phyloP scores from a whole-genome alignment of 1,140 invertebrate genomes.

The Cotesia chilonis region DNA sequence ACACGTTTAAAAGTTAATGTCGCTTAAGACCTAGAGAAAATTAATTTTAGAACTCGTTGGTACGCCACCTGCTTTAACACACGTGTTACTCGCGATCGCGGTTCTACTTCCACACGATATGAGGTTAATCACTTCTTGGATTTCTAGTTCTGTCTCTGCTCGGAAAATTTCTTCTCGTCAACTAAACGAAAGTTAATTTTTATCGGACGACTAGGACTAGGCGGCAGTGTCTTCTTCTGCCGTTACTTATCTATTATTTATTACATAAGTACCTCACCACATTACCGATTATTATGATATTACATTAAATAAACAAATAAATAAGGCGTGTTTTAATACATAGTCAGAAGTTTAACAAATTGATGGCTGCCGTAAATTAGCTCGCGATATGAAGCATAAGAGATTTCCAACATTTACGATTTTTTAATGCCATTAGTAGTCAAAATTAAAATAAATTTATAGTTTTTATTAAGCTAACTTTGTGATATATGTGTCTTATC shows the following conservation, averaged over 20 bases:
- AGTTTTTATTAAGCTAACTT: no score
- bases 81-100: slow-evolving; percentile 12
- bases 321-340: no score
- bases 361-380: no score
- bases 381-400: no score
- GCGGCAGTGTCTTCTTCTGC: no score
- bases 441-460: no score
- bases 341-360: no score
- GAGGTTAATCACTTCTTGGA: slow-evolving; percentile 27
- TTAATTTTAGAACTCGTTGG: slow-evolving; percentile 40
- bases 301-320: no score
- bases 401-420: no score
- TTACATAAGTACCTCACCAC: background rate
- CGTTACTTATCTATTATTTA: no score
- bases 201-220: background rate
- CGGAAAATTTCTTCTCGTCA: background rate
- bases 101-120: slow-evolving; percentile 9
- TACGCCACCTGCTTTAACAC: slow-evolving; percentile 38
- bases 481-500: background rate
- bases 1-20: background rate
- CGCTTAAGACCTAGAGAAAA: slow-evolving; percentile 13
- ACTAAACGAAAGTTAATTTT: slow-evolving; percentile 2
- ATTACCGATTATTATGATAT: no score
- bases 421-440: no score
- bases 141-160: slow-evolving; percentile 25